Evolutionary conservation across 2,113 vertebrate species (phyloP).

Genomic region (Macheiramphus alcinus): DNA sequence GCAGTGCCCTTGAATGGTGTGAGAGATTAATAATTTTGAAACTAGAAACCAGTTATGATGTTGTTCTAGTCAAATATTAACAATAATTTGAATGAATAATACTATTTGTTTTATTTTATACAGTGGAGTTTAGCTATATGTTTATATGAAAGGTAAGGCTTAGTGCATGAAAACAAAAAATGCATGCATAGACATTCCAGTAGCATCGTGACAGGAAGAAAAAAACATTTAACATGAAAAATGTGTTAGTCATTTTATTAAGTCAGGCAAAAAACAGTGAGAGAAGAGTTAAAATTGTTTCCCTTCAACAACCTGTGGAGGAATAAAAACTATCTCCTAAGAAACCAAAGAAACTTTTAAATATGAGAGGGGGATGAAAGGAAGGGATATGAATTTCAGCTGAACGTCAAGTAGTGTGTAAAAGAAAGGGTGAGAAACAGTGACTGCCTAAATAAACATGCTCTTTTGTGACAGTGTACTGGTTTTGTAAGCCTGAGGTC

Average conservation of each 20-base stretch:
- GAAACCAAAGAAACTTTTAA: neutral
- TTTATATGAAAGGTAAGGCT: neutral
- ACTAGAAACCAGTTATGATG: neutral
- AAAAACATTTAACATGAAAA: neutral
- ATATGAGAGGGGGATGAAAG: neutral
- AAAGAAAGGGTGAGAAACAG: neutral
- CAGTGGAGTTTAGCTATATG: neutral
- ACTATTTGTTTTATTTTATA: neutral
- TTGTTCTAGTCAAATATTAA: neutral
- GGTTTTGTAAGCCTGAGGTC: neutral
- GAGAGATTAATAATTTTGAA: neutral
- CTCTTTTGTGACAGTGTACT: neutral
- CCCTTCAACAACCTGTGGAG: neutral
- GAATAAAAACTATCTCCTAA: neutral
- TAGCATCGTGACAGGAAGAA: neutral
- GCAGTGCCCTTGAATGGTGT: neutral
- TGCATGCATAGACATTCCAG: neutral
- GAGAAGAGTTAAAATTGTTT: neutral
- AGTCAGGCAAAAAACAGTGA: neutral
- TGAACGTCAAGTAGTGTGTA: neutral
- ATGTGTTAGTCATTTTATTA: neutral
- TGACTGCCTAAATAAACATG: neutral
- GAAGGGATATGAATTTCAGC: neutral
- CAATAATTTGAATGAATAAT: neutral
- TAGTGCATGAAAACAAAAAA: neutral